phyloP scores from a whole-genome alignment of 2,797 vertebrate genomes.

The Cuniculus paca region DNA sequence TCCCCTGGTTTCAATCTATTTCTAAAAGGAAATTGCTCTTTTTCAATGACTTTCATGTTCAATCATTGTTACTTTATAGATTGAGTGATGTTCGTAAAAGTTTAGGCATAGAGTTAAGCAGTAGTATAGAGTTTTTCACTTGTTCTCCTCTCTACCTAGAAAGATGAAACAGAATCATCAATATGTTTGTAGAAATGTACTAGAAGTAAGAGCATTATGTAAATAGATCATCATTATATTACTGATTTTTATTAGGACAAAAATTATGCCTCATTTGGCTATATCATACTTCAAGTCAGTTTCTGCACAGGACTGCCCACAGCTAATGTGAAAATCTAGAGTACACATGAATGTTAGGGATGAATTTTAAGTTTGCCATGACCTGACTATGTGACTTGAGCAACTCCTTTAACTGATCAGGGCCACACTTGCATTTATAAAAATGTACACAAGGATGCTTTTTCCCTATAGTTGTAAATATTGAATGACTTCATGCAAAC shows the following conservation, averaged over 20 bases:
- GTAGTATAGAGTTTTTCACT: neutral
- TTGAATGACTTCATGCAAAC: slow-evolving; percentile 25
- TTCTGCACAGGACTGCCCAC: neutral
- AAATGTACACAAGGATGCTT: neutral
- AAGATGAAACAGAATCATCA: neutral
- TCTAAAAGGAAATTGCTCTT: neutral
- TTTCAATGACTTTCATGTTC: neutral
- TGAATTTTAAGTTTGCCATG: neutral
- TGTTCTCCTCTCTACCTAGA: neutral
- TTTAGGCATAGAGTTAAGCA: neutral
- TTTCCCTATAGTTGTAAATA: neutral
- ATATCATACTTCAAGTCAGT: neutral
- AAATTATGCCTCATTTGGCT: neutral
- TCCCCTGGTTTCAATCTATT: neutral
- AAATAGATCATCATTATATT: neutral
- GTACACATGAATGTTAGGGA: neutral
- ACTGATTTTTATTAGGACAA: neutral
- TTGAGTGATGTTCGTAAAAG: neutral
- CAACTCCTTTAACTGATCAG: neutral
- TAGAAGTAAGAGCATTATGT: neutral
- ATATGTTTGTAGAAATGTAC: neutral
- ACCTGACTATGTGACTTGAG: neutral
- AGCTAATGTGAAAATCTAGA: neutral
- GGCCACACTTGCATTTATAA: slow-evolving; percentile 38
- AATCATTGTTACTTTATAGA: slow-evolving; percentile 21